phyloP scores from a whole-genome alignment of 2,113 vertebrate species.

The Engystomops pustulosus region DNA sequence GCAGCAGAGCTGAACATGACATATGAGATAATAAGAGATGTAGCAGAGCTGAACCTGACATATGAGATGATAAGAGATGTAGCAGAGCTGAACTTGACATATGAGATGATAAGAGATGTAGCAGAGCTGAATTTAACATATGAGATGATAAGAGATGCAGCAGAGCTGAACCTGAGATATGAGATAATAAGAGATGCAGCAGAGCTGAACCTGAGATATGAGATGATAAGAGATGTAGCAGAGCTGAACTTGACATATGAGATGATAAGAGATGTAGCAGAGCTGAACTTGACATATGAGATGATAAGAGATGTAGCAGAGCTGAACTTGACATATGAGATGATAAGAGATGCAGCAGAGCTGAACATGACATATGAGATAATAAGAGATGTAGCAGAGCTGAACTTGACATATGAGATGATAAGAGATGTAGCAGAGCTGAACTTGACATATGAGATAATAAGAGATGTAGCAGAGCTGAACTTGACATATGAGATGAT shows the following conservation, averaged over 20 bases:
- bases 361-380: no score
- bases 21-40: background rate
- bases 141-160: background rate
- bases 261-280: no score
- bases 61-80: background rate
- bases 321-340: background rate
- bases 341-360: no score
- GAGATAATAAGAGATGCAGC: background rate
- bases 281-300: no score
- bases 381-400: background rate
- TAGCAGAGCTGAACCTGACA: no score
- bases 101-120: background rate
- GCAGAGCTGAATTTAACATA: no score
- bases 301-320: background rate
- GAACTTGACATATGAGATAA: no score
- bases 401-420: background rate
- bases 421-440: no score
- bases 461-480: background rate
- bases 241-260: background rate
- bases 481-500: background rate
- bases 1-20: background rate
- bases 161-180: background rate
- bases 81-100: background rate
- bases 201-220: no score
- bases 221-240: background rate